Evolutionary conservation across 2,113 vertebrate genomes (phyloP).

Genomic region (Clinocottus analis): DNA sequence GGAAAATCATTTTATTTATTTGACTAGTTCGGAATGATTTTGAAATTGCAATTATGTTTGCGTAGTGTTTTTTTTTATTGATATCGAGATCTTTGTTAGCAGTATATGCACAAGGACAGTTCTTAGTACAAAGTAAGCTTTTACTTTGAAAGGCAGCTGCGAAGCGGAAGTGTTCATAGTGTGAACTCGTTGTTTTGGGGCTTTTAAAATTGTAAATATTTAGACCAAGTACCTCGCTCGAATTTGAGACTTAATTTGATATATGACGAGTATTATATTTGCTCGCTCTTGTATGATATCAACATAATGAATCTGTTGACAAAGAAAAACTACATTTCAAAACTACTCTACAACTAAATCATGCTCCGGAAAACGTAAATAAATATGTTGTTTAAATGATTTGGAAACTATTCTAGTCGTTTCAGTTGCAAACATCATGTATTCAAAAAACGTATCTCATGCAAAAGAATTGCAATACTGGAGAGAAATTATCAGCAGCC

Average conservation of each 20-base stretch:
- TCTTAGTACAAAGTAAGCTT: background rate
- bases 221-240: background rate
- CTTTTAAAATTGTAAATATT: background rate
- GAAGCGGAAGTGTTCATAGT: rapidly evolving
- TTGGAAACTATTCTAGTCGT: background rate
- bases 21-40: background rate
- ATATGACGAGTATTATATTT: background rate
- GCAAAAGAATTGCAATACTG: background rate
- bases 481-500: background rate
- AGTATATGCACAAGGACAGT: rapidly evolving
- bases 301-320: background rate
- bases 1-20: background rate
- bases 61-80: background rate
- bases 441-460: background rate
- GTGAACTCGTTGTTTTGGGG: background rate
- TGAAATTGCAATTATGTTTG: rapidly evolving
- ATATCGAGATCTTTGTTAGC: rapidly evolving
- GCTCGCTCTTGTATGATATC: background rate
- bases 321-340: background rate
- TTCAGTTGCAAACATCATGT: background rate
- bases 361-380: background rate
- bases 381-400: background rate
- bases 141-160: conserved; percentile 50
- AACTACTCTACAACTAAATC: background rate
- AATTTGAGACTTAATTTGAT: background rate